These are phyloP conservation scores for Eufriesea mexicana DNA, from an alignment of 1,140 invertebrate species.

Conservation along the genomic window DNA sequence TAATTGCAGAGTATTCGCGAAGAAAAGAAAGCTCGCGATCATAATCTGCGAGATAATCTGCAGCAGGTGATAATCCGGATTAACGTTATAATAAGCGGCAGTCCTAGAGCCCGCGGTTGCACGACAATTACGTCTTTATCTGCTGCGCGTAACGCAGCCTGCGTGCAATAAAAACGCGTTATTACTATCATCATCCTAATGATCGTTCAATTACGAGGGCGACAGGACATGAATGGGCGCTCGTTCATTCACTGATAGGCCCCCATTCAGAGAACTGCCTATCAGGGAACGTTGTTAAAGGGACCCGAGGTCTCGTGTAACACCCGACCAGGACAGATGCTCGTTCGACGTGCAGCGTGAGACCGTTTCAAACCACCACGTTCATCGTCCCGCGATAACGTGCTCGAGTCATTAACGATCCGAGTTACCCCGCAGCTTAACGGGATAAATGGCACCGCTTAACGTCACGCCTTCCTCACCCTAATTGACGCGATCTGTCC, in stretches of 20 bases:
- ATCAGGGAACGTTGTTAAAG: not conserved
- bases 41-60: not conserved
- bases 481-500: not conserved
- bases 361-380: not conserved
- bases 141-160: not conserved
- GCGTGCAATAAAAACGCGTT: not conserved
- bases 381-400: not conserved
- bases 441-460: not conserved
- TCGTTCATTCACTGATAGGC: not conserved
- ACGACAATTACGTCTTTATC: not conserved
- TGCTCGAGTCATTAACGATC: not conserved
- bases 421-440: not conserved
- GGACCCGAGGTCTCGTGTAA: not conserved
- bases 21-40: not conserved
- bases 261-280: not conserved
- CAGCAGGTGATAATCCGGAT: not conserved
- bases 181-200: not conserved
- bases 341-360: not conserved
- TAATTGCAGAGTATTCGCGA: not conserved
- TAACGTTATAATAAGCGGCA: not conserved
- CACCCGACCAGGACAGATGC: not conserved
- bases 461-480: not conserved
- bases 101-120: not conserved
- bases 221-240: not conserved
- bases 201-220: not conserved